Evolutionary conservation across 1,140 invertebrate species (phyloP).

Genomic region (Ceratina australensis): DNA sequence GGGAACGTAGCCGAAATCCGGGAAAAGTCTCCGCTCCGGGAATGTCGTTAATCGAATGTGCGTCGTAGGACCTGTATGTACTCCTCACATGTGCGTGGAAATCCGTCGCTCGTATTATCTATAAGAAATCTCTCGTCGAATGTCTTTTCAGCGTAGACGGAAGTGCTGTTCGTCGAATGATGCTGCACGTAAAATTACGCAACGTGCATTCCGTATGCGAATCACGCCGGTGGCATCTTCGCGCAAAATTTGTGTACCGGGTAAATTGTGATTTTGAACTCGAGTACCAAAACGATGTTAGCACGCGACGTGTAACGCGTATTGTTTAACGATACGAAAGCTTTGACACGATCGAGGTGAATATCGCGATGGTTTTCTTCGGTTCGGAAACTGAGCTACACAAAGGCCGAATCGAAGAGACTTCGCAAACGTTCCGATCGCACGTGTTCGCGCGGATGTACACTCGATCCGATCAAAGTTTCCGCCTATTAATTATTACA

Average conservation of each 20-base stretch:
- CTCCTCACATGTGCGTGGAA: not conserved
- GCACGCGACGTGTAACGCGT: constrained; percentile 28
- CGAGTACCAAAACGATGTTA: constrained; percentile 25
- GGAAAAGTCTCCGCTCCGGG: too few species aligned
- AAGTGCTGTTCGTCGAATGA: not conserved
- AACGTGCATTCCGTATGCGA: not conserved
- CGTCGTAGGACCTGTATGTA: not conserved
- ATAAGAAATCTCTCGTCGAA: not conserved
- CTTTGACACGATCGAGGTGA: too few species aligned
- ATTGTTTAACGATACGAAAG: not conserved
- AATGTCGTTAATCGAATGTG: constrained; percentile 1
- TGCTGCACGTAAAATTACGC: not conserved
- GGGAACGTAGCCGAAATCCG: not conserved
- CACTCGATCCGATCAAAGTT: not conserved
- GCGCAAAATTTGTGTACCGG: not conserved
- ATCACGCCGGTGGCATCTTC: too few species aligned
- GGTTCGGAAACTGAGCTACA: constrained; percentile 68
- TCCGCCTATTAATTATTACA: not conserved
- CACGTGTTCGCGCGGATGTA: not conserved
- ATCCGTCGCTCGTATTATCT: not conserved
- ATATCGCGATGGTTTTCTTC: constrained; percentile 43
- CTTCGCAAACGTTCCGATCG: not conserved
- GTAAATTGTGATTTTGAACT: not conserved
- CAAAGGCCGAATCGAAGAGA: constrained; percentile 67
- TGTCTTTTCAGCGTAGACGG: not conserved